Base-by-base conservation (phyloP, 2,888 invertebrate genomes). In the Mongoloraphidia duomilia region DNA sequence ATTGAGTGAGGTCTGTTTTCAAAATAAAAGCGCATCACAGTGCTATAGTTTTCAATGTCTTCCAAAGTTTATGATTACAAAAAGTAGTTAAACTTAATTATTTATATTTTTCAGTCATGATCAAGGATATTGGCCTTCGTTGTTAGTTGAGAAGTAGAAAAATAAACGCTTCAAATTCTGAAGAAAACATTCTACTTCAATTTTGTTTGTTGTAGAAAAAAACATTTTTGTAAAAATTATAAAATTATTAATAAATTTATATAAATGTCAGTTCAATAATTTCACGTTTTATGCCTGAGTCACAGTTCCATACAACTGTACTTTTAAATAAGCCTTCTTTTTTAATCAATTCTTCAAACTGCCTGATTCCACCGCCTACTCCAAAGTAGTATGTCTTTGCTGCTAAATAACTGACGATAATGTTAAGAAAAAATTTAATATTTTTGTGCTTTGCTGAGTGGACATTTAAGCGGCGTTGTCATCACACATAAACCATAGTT, bases 311-410 rank as follows among this genome's bases (percentile, higher is more conserved):
- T 46, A 79, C 72, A 35, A 73, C 67, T 59, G 73, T 65, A 52
- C 69, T 67, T 33, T 69, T 60, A 58, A 90, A 79, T 40, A 64
- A 57, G 26, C 68, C 68, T 59, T 76, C 75, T 44, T 70, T 66
- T 50, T 69, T 61, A 8, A 92, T 58, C 46, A 74, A 64, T 41
- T 75, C 64, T 64, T 84, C 77, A 72, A 95, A 96, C 56, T 84
- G 77, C 53, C 80, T 69, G 39, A 82, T 72, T 10, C 90, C 83
- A 46, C 96, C 96, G 10, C 95, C 95, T 17, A 95, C 90, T 53
- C 96, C 96, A 73, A 96, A 96, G 66, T 97, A 97, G 67, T 84
- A 81, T 11, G 79, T 79, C 73, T 96, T 97, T 3, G 91, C 94
- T 47, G 93, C 94, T 49, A 96, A 66, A 64, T 79, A 82, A 53